These are phyloP conservation scores for Sicus ferrugineus DNA, from an alignment of 2,888 invertebrate genomes.

Conservation along the genomic window DNA sequence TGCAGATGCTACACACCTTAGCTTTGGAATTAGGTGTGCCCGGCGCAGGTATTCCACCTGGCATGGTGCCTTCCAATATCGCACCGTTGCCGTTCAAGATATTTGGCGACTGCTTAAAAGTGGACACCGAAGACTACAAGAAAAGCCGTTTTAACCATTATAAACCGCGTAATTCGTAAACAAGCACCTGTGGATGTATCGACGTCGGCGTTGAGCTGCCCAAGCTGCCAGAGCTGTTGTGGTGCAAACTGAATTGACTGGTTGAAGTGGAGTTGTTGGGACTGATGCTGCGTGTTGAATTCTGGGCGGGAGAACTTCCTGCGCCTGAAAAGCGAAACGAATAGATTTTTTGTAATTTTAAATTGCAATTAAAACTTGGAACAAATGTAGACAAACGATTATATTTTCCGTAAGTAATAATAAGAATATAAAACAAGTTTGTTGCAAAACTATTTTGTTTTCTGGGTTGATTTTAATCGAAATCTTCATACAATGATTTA, in stretches of 20 bases:
- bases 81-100: slow-evolving; percentile 63
- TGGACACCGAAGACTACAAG: slow-evolving; percentile 62
- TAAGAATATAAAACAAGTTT: too few species aligned
- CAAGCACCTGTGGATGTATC: slow-evolving; percentile 62
- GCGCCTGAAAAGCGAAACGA: slow-evolving; percentile 55
- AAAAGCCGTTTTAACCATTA: not conserved
- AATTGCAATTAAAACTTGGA: not conserved
- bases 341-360: slow-evolving; percentile 12
- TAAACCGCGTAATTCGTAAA: not conserved
- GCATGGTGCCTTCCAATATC: slow-evolving; percentile 68
- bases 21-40: slow-evolving; percentile 84
- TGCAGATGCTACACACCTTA: slow-evolving; percentile 68
- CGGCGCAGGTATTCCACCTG: slow-evolving; percentile 76
- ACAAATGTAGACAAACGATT: not conserved
- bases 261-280: slow-evolving; percentile 65
- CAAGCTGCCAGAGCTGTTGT: slow-evolving; percentile 65
- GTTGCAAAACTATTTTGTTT: too few species aligned
- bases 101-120: slow-evolving; percentile 64
- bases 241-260: slow-evolving; percentile 65
- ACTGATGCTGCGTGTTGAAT: slow-evolving; percentile 65
- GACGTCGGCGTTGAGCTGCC: slow-evolving; percentile 64
- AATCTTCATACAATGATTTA: too few species aligned
- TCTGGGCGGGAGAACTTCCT: slow-evolving; percentile 66
- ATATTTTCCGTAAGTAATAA: not conserved
- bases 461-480: too few species aligned